A percentile compares a stretch with the other conserved stretches of the same genome.
Evolutionary conservation across 2,888 invertebrate genomes (phyloP).

Genomic region (Unio delphinus): DNA sequence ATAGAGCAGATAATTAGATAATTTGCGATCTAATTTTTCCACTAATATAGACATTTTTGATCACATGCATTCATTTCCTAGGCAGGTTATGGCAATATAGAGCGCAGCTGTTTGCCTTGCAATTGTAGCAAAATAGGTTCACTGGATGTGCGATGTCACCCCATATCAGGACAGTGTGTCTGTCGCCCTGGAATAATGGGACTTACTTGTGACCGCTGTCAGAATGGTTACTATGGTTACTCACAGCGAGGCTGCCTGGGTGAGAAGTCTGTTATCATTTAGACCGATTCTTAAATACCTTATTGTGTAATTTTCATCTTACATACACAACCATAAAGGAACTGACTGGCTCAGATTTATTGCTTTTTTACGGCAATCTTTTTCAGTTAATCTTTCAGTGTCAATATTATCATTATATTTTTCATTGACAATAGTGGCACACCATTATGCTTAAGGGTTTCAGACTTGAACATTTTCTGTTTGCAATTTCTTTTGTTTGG

Average conservation of each 20-base stretch:
- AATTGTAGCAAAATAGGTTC: constrained; percentile 84
- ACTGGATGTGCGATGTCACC: constrained; percentile 73
- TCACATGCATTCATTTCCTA: constrained; percentile 54
- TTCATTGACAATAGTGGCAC: too few species aligned
- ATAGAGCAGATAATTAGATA: too few species aligned
- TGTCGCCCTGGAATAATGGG: constrained; percentile 83
- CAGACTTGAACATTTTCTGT: too few species aligned
- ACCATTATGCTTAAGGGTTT: too few species aligned
- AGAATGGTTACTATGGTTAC: constrained; percentile 75
- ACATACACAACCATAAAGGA: too few species aligned
- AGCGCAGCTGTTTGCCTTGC: constrained; percentile 83
- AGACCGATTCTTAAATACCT: not conserved
- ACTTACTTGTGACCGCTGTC: constrained; percentile 86
- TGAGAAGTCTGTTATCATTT: constrained; percentile 24
- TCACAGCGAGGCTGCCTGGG: constrained; percentile 59
- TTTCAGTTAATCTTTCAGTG: too few species aligned
- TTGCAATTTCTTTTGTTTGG: too few species aligned
- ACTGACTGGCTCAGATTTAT: too few species aligned
- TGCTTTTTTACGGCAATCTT: too few species aligned
- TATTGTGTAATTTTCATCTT: not conserved
- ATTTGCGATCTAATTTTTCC: too few species aligned
- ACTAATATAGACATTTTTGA: not conserved
- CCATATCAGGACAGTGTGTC: constrained; percentile 84
- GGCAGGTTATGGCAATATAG: constrained; percentile 82
- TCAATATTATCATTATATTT: too few species aligned